phyloP scores from a whole-genome alignment of 2,797 vertebrate species.

The Sylvia borin region DNA sequence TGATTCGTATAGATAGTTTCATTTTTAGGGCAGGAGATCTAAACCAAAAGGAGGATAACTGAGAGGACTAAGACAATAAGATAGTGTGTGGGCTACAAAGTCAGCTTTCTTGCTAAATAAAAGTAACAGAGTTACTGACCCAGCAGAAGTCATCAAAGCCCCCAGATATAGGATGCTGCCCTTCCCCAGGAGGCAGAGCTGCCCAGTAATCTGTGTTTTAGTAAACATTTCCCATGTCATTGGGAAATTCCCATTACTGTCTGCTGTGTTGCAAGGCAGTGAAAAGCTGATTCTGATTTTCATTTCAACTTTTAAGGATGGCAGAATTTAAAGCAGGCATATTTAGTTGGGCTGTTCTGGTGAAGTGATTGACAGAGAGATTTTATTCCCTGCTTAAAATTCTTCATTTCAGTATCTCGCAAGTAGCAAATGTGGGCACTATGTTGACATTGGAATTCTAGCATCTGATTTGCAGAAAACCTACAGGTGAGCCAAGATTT shows the following conservation, averaged over 20 bases:
- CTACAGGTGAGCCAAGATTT: conserved; percentile 81
- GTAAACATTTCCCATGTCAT: neutral
- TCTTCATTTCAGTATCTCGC: conserved; percentile 84
- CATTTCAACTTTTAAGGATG: neutral
- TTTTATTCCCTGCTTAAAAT: neutral
- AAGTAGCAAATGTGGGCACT: conserved; percentile 79
- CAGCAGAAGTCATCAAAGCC: neutral
- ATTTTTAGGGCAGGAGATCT: neutral
- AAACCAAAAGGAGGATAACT: neutral
- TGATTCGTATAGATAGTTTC: neutral
- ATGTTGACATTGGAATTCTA: conserved; percentile 85
- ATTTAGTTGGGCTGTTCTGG: neutral
- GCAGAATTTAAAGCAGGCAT: neutral
- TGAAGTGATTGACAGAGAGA: neutral
- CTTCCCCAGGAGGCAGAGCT: neutral
- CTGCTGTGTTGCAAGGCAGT: neutral
- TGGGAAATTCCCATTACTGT: neutral
- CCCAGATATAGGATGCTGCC: neutral
- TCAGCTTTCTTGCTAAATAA: neutral
- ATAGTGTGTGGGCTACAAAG: neutral
- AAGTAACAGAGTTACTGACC: neutral
- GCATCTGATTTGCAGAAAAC: conserved; percentile 87
- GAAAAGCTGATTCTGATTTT: neutral
- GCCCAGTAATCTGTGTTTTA: neutral
- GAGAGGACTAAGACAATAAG: neutral